Percentiles rank a stretch among this genome's conserved stretches.
Evolutionary conservation across 2,113 vertebrate species (phyloP).

Genomic region (Corythoichthys intestinalis): DNA sequence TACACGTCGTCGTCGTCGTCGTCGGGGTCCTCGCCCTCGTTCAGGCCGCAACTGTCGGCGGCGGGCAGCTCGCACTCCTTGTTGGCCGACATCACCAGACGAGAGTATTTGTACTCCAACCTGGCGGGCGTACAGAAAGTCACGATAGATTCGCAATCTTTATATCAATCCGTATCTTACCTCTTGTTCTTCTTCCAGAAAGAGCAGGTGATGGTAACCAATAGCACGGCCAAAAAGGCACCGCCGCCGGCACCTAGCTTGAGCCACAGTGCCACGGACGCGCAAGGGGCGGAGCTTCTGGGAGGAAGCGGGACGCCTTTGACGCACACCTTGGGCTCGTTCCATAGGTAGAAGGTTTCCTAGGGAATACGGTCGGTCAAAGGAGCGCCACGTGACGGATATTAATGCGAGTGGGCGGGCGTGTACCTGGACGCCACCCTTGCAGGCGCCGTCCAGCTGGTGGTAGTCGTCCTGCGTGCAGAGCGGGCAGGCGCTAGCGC

Average conservation of each 20-base stretch:
- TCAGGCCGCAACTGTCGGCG: constrained; percentile 95
- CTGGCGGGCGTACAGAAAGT: constrained; percentile 59
- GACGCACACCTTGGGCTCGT: constrained; percentile 86
- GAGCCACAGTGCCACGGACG: constrained; percentile 90
- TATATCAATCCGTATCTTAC: constrained; percentile 62
- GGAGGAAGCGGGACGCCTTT: constrained; percentile 81
- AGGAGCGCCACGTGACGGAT: neutral
- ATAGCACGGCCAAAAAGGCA: constrained; percentile 82
- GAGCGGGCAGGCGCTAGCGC: constrained; percentile 80
- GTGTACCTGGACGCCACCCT: constrained; percentile 81
- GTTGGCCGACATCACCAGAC: constrained; percentile 92
- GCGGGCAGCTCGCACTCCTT: constrained; percentile 92
- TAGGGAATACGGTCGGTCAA: constrained; percentile 44
- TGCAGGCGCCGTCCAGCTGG: constrained; percentile 85
- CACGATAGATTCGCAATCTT: too few relatives aligned
- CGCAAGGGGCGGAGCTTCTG: constrained; percentile 79
- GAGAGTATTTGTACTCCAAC: constrained; percentile 96
- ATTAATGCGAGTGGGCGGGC: neutral
- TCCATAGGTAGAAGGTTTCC: constrained; percentile 93
- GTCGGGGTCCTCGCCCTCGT: constrained; percentile 91
- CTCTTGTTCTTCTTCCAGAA: constrained; percentile 99
- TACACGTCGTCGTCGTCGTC: constrained; percentile 83
- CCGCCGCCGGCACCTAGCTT: constrained; percentile 87
- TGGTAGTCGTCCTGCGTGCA: constrained; percentile 82
- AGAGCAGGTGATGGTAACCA: constrained; percentile 91